A percentile compares a stretch with the other conserved stretches of the same genome.
Conservation (phyloP, 2,113 vertebrate genomes). For the zebrafish (Danio rerio) region DNA sequence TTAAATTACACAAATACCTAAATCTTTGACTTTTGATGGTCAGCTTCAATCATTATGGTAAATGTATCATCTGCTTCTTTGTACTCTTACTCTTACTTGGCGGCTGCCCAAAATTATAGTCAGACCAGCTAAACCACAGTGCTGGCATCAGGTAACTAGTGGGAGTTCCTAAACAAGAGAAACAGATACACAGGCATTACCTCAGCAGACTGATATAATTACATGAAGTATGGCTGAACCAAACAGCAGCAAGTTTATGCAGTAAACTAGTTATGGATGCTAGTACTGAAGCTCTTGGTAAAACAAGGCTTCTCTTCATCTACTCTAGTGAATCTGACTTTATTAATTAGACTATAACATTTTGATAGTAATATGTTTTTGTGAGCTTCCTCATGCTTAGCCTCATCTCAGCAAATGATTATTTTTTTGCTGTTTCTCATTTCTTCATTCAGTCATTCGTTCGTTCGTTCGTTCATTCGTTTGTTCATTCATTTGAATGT, state of each 20-base stretch:
- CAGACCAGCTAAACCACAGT: conserved; percentile 67
- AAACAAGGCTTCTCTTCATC: conserved; percentile 1
- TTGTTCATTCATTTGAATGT: neutral
- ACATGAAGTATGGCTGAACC: neutral
- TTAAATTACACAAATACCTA: neutral
- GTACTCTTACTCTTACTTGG: conserved; percentile 51
- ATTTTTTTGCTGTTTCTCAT: too few relatives aligned
- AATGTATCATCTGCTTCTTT: conserved; percentile 16
- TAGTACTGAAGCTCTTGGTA: neutral
- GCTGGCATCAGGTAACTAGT: conserved; percentile 56
- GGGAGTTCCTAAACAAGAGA: conserved; percentile 55
- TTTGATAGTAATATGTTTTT: neutral
- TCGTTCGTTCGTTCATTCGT: too few relatives aligned
- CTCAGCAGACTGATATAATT: conserved; percentile 30
- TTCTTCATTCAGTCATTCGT: neutral
- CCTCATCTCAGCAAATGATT: conserved; percentile 5
- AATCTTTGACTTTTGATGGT: neutral
- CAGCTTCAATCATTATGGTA: conserved; percentile 30
- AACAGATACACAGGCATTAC: conserved; percentile 31
- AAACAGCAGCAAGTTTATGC: neutral
- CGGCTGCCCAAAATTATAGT: conserved; percentile 59
- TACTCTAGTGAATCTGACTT: neutral
- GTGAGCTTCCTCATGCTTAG: neutral
- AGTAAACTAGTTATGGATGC: conserved; percentile 10
- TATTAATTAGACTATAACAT: neutral